These are phyloP conservation scores for Phrynosoma platyrhinos DNA, from an alignment of 2,113 vertebrate species.

Conservation along the genomic window DNA sequence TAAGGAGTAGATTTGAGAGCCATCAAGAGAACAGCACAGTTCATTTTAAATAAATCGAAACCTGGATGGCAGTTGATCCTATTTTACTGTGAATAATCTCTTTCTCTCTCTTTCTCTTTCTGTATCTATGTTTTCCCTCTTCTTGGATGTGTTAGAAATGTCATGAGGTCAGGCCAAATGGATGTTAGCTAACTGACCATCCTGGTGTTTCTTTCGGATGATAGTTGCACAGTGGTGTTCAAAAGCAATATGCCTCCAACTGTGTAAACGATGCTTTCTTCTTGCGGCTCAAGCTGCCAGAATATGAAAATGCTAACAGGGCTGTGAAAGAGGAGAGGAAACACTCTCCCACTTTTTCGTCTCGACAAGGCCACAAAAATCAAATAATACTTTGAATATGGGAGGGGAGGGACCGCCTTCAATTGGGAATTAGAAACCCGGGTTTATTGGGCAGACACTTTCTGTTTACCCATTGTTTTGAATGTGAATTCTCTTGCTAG, in stretches of 20 bases:
- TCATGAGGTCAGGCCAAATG: constrained; percentile 65
- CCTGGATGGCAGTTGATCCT: constrained; percentile 31
- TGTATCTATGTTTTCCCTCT: constrained; percentile 44
- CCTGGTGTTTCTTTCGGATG: constrained; percentile 59
- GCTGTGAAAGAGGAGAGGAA: neutral
- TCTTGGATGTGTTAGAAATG: constrained; percentile 57
- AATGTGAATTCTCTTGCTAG: constrained; percentile 39
- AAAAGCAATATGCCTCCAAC: constrained; percentile 69
- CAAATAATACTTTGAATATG: constrained; percentile 25
- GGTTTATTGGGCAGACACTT: neutral
- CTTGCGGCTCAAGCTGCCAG: constrained; percentile 43
- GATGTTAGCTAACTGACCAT: constrained; percentile 67
- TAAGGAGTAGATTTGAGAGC: neutral
- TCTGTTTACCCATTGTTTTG: constrained; percentile 10
- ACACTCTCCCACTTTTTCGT: neutral
- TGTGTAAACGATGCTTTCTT: constrained; percentile 64
- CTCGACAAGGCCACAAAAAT: neutral
- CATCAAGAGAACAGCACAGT: constrained; percentile 53
- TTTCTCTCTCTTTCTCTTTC: neutral
- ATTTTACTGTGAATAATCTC: constrained; percentile 69
- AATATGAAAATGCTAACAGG: constrained; percentile 32
- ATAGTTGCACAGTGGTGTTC: constrained; percentile 66
- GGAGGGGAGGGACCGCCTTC: neutral
- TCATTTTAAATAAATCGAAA: constrained; percentile 65
- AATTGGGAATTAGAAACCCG: neutral